Percentiles rank a stretch among this genome's conserved stretches.
Conservation (phyloP, 2,113 vertebrate species). For the Phoxinus phoxinus region DNA sequence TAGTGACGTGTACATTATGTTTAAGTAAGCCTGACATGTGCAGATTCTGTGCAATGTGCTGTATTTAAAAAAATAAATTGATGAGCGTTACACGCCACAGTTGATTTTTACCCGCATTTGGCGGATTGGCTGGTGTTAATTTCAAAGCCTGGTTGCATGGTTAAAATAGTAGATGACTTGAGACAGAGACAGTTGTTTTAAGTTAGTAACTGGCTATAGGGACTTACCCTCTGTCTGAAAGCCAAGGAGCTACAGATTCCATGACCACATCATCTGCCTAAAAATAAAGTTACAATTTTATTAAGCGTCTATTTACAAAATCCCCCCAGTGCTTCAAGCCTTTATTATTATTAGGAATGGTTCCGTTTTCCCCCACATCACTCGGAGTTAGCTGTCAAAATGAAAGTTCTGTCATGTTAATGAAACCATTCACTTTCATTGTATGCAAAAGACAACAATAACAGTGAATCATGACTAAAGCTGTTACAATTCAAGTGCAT, state of each 20-base stretch:
- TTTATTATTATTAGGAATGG: not conserved
- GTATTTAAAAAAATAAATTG: too few species aligned
- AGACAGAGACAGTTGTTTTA: not conserved
- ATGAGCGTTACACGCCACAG: too few species aligned
- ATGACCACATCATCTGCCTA: conserved; percentile 30
- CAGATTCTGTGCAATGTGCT: too few species aligned
- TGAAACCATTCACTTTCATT: not conserved
- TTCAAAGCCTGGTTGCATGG: not conserved
- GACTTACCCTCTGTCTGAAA: conserved; percentile 42
- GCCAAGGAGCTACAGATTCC: conserved; percentile 43
- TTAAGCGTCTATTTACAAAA: not conserved
- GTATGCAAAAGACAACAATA: not conserved
- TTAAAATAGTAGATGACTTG: not conserved
- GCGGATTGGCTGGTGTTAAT: too few species aligned
- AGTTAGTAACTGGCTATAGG: not conserved
- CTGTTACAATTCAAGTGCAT: not conserved
- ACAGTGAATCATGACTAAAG: not conserved
- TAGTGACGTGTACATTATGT: too few species aligned
- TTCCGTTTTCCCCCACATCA: not conserved
- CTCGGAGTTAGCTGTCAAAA: not conserved
- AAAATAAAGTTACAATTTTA: not conserved
- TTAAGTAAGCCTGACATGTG: too few species aligned
- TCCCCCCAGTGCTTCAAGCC: not conserved
- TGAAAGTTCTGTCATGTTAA: not conserved
- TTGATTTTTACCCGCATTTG: too few species aligned